Evolutionary conservation across 2,113 vertebrate genomes (phyloP).

Genomic region (Phainopepla nitens): DNA sequence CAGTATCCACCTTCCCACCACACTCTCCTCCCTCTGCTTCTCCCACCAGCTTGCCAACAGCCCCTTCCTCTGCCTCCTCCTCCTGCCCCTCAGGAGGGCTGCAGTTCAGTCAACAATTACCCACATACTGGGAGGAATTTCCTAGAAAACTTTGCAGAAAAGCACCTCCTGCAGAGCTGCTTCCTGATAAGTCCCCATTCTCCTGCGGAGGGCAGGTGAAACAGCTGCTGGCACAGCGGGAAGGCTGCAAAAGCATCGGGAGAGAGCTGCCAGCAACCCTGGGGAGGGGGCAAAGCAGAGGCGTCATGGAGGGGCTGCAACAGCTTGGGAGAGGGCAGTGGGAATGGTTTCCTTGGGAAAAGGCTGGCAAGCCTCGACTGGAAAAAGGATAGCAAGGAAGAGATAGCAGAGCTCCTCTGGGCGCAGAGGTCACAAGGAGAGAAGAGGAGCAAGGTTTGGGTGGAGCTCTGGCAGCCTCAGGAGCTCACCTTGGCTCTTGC

Average conservation of each 20-base stretch:
- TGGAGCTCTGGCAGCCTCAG: neutral
- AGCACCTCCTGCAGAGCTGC: neutral
- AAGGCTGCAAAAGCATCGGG: neutral
- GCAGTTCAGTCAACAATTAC: neutral
- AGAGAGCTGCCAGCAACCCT: neutral
- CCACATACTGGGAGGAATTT: neutral
- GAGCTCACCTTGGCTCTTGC: neutral
- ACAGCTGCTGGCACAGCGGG: neutral
- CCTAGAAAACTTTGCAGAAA: neutral
- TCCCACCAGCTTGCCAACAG: neutral
- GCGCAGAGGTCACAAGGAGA: neutral
- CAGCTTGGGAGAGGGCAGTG: neutral
- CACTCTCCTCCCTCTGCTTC: neutral
- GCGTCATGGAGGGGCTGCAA: neutral
- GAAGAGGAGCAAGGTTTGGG: neutral
- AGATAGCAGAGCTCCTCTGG: neutral
- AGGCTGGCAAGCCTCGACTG: neutral
- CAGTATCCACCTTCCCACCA: neutral
- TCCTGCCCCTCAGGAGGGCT: neutral
- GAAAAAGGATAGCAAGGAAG: neutral
- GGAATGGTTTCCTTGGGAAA: neutral
- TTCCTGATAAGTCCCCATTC: neutral
- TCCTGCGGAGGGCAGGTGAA: neutral
- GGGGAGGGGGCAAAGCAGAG: neutral
- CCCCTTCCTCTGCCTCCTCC: neutral